Conservation (phyloP, 2,888 invertebrate genomes). For the Agrypnus murinus region DNA sequence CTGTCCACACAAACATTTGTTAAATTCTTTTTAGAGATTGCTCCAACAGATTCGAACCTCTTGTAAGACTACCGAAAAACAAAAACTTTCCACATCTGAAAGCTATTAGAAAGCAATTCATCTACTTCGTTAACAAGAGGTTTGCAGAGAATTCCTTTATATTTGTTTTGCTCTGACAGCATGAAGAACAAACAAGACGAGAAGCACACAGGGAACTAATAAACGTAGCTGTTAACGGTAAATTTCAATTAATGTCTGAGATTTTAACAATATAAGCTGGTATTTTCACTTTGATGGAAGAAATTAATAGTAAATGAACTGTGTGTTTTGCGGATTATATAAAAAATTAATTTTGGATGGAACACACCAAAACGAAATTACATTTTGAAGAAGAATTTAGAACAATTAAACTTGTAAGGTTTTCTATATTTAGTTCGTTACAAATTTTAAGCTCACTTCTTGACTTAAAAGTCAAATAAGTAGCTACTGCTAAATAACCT, state of each 20-base stretch:
- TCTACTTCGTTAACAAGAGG: conserved; percentile 34
- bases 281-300: neutral
- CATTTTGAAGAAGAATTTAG: no score
- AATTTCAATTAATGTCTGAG: conserved; percentile 22
- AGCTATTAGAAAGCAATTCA: conserved; percentile 37
- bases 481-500: no score
- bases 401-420: no score
- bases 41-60: neutral
- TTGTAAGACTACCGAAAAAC: neutral
- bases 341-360: no score
- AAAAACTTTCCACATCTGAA: conserved; percentile 29
- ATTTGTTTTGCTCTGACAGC: conserved; percentile 30
- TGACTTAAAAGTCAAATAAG: no score
- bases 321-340: no score
- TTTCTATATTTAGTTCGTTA: no score
- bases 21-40: neutral
- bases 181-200: conserved; percentile 15
- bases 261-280: conserved; percentile 10
- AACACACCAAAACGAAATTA: no score
- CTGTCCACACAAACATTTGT: no score
- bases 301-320: no score
- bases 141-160: conserved; percentile 28
- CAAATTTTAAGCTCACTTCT: no score
- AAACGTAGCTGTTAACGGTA: conserved; percentile 9
- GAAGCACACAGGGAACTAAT: conserved; percentile 8